phyloP scores from a whole-genome alignment of 2,797 vertebrate genomes.

The Nothura maculosa region DNA sequence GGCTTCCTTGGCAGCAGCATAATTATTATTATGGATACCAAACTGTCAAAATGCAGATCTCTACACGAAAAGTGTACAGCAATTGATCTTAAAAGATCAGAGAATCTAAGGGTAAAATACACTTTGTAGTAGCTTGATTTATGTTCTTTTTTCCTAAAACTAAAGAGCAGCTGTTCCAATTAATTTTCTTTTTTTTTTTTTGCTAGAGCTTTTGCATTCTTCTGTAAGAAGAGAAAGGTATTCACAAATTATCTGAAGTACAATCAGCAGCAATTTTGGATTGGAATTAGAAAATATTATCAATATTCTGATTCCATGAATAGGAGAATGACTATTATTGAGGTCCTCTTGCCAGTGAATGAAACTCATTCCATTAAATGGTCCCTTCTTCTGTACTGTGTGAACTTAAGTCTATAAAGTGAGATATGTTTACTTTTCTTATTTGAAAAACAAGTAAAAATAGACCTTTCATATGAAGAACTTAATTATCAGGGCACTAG shows the following conservation, averaged over 20 bases:
- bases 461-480: not conserved
- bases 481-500: not conserved
- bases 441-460: not conserved
- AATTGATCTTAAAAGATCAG: not conserved
- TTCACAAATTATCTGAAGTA: not conserved
- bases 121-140: not conserved
- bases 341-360: not conserved
- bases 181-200: not conserved
- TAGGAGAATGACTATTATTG: not conserved
- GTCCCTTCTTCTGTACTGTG: not conserved
- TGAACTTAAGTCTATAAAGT: not conserved
- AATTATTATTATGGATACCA: not conserved
- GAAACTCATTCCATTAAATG: not conserved
- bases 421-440: accelerated
- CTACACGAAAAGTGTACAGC: not conserved
- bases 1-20: not conserved
- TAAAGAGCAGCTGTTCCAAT: not conserved
- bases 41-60: not conserved
- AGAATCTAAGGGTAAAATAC: not conserved
- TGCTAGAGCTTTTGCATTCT: not conserved
- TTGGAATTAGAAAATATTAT: not conserved
- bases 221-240: not conserved
- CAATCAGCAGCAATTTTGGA: not conserved
- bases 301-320: not conserved
- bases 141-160: not conserved